Evolutionary conservation across 1,140 invertebrate species (phyloP).

Genomic region (Onthophagus taurus): DNA sequence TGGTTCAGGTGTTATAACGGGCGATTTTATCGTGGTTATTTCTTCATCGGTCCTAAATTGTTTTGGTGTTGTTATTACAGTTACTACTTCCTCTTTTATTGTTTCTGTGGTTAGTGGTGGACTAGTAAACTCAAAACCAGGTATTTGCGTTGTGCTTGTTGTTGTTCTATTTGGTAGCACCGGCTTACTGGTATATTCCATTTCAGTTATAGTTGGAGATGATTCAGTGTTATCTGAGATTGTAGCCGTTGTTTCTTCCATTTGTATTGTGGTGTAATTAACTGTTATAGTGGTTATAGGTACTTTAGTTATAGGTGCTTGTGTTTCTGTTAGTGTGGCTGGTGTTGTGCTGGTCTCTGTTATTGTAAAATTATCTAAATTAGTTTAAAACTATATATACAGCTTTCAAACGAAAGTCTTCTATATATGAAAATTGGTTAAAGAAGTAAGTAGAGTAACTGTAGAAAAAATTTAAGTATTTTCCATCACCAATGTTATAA

Average conservation of each 20-base stretch:
- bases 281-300: conserved; percentile 15
- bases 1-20: not conserved
- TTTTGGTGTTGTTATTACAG: not conserved
- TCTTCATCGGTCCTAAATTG: not conserved
- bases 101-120: not conserved
- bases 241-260: conserved; percentile 1
- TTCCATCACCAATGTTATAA: too few relatives aligned
- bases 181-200: conserved; percentile 7
- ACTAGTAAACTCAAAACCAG: conserved; percentile 6
- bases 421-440: too few relatives aligned
- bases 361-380: conserved; percentile 27
- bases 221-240: not conserved
- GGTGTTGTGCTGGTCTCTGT: conserved; percentile 36
- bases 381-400: conserved; percentile 1
- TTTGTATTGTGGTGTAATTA: conserved; percentile 6
- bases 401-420: too few relatives aligned
- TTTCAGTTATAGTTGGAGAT: not conserved
- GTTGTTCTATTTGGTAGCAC: conserved; percentile 7
- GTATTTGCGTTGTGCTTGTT: not conserved
- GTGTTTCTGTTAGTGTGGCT: conserved; percentile 37
- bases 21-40: too few relatives aligned
- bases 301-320: conserved; percentile 30
- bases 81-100: not conserved
- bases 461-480: too few relatives aligned
- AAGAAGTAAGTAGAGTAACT: too few relatives aligned